phyloP scores from a whole-genome alignment of 53 echinoderm and acorn worm species.

The Paelopatides confundens region DNA sequence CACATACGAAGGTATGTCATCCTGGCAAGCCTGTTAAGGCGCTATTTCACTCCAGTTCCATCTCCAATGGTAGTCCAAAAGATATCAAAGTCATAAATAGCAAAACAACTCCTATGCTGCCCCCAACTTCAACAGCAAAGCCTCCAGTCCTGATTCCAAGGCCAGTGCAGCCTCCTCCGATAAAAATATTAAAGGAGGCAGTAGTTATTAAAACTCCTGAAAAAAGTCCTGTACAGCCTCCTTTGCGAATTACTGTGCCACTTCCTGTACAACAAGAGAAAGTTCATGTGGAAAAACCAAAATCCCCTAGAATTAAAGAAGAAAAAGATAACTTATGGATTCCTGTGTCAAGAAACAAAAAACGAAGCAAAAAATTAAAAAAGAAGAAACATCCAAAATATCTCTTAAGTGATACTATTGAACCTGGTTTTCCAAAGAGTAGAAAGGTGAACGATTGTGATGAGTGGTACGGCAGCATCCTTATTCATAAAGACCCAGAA shows the following conservation, averaged over 20 bases:
- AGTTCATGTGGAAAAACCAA: background rate
- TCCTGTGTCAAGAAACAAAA: background rate
- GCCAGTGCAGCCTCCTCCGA: background rate
- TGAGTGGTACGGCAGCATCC: conserved; percentile 55
- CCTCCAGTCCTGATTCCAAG: background rate
- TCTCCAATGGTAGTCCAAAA: background rate
- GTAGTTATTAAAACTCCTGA: background rate
- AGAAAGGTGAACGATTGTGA: conserved; percentile 55
- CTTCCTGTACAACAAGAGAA: background rate
- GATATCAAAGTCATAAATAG: background rate
- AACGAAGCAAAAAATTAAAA: background rate
- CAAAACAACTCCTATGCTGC: background rate
- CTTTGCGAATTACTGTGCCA: too few relatives aligned
- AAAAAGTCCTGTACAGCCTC: too few relatives aligned
- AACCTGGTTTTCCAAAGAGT: conserved; percentile 45
- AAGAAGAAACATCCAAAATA: conserved; percentile 9
- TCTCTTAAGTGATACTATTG: background rate
- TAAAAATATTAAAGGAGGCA: background rate
- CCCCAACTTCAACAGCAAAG: background rate
- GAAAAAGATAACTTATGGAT: conserved; percentile 14
- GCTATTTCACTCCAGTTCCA: background rate
- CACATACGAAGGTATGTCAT: conserved; percentile 53
- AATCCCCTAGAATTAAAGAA: background rate
- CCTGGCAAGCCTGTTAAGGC: conserved; percentile 5
- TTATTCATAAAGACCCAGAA: conserved; percentile 77